Conservation (phyloP, 2,113 vertebrate species). For the Xiphophorus couchianus region DNA sequence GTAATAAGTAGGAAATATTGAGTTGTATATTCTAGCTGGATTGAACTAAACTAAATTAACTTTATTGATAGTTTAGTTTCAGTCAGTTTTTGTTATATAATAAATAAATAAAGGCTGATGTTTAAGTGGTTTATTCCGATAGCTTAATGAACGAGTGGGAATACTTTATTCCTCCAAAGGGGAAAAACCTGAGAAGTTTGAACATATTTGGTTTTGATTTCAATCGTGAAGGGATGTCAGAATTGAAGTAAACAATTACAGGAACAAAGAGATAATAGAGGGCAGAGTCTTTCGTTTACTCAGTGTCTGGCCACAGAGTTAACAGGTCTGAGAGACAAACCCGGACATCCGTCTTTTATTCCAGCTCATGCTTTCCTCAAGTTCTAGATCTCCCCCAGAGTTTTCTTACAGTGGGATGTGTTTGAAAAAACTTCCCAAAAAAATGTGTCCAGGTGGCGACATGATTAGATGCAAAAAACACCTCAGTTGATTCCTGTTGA, state of each 20-base stretch:
- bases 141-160: too few relatives aligned
- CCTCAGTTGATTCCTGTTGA: not conserved
- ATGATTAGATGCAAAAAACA: not conserved
- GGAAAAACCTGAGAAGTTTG: too few relatives aligned
- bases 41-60: too few relatives aligned
- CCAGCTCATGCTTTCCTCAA: not conserved
- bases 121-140: too few relatives aligned
- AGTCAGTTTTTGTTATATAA: too few relatives aligned
- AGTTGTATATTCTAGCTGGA: too few relatives aligned
- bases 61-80: too few relatives aligned
- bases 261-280: not conserved
- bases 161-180: not conserved
- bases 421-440: not conserved
- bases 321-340: not conserved
- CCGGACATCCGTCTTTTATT: not conserved
- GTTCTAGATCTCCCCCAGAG: not conserved
- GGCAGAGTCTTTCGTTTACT: not conserved
- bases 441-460: not conserved
- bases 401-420: not conserved
- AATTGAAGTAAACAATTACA: not conserved
- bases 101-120: too few relatives aligned
- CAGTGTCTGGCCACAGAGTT: not conserved
- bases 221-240: not conserved
- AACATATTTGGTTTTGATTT: not conserved
- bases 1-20: too few relatives aligned